These are phyloP conservation scores for Paguma larvata DNA, from an alignment of 2,797 vertebrate species.

Conservation along the genomic window DNA sequence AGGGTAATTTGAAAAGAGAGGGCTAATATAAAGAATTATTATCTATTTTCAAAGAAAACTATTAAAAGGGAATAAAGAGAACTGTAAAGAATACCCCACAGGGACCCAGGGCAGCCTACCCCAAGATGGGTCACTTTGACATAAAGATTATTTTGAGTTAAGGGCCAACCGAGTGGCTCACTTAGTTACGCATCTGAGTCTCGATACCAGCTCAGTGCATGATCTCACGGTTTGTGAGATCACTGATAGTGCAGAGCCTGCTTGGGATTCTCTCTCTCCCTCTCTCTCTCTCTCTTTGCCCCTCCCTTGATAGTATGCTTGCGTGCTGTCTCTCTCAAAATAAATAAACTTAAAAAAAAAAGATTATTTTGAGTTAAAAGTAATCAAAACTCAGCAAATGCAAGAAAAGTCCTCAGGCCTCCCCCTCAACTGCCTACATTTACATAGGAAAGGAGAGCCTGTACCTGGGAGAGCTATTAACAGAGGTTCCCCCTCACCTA, in stretches of 20 bases:
- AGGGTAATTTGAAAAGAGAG: background rate
- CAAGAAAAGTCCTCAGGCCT: background rate
- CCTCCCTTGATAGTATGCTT: too few relatives aligned
- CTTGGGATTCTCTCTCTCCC: too few relatives aligned
- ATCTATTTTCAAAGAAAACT: slow-evolving; percentile 11
- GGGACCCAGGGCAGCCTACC: background rate
- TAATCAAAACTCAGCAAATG: background rate
- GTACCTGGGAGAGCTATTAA: background rate
- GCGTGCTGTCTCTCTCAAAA: too few relatives aligned
- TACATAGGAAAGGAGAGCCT: background rate
- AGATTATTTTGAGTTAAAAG: background rate
- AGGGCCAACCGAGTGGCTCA: too few relatives aligned
- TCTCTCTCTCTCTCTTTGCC: too few relatives aligned
- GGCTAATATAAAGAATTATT: slow-evolving; percentile 8
- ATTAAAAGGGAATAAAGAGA: background rate
- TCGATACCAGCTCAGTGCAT: too few relatives aligned
- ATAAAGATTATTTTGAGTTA: background rate
- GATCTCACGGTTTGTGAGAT: too few relatives aligned
- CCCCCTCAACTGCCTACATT: background rate
- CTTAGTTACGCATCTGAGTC: too few relatives aligned
- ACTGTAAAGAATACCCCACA: background rate
- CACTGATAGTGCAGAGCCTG: too few relatives aligned
- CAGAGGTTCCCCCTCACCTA: background rate
- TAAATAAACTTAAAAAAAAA: too few relatives aligned
- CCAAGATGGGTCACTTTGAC: background rate